Percentiles rank a stretch among this genome's conserved stretches.
Conservation (phyloP, 2,888 invertebrate genomes). For the Caenorhabditis sp. region DNA sequence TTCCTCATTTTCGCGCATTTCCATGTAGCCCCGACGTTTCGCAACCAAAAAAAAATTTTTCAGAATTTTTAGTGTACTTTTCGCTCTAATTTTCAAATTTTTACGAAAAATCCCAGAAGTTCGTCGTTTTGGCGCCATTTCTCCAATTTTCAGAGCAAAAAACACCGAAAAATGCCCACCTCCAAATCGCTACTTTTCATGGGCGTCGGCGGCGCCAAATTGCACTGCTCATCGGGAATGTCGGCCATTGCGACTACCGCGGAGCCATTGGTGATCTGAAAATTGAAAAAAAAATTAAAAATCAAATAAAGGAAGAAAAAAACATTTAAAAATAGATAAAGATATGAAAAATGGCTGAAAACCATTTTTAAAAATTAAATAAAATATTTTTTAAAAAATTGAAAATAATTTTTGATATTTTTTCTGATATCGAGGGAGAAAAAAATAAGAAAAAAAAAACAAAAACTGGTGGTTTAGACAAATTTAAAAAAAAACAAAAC, state of each 20-base stretch:
- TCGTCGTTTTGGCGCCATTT: neutral
- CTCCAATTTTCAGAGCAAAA: neutral
- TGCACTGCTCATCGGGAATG: slow-evolving; percentile 54
- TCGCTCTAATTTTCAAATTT: too few species aligned
- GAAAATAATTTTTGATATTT: slow-evolving; percentile 4
- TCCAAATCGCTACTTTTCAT: slow-evolving; percentile 48
- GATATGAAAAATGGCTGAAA: slow-evolving; percentile 1
- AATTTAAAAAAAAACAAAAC: slow-evolving; percentile 4
- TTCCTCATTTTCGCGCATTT: too few species aligned
- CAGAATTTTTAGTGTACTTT: too few species aligned
- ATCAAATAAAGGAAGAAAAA: neutral
- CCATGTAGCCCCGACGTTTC: too few species aligned
- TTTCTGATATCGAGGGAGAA: neutral
- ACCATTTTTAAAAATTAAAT: slow-evolving; percentile 1
- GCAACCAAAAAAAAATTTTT: too few species aligned
- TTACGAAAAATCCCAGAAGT: too few species aligned
- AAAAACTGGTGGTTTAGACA: too few species aligned
- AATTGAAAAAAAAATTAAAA: neutral
- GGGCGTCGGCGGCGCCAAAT: slow-evolving; percentile 46
- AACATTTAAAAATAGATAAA: slow-evolving; percentile 1
- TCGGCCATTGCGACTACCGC: slow-evolving; percentile 16
- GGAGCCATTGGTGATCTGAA: neutral
- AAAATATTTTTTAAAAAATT: neutral
- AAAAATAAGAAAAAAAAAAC: slow-evolving; percentile 14
- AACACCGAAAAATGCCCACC: slow-evolving; percentile 7